Conservation (phyloP, 2,888 invertebrate species). For the Drosophila sordidula region DNA sequence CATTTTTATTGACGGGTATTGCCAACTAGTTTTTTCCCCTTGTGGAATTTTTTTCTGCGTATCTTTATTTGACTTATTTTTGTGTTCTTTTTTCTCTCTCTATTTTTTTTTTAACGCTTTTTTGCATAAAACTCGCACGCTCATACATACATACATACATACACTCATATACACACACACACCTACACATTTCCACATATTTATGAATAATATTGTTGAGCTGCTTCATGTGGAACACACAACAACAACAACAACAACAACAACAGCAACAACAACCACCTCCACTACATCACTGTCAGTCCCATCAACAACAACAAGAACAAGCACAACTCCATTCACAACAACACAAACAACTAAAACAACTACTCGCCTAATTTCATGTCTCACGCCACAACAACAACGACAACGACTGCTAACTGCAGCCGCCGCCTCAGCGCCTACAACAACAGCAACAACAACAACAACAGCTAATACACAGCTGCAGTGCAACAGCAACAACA, state of each 20-base stretch:
- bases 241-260: conserved; percentile 39
- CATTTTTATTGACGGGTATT: conserved; percentile 11
- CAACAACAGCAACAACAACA: conserved; percentile 34
- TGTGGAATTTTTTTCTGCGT: not conserved
- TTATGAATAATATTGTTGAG: conserved; percentile 80
- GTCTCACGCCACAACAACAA: conserved; percentile 55
- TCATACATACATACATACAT: conserved; percentile 1
- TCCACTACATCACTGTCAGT: conserved; percentile 30
- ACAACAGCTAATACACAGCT: conserved; percentile 19
- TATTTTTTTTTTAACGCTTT: conserved; percentile 23
- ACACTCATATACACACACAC: conserved; percentile 1
- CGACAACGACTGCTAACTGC: conserved; percentile 35
- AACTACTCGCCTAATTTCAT: conserved; percentile 70
- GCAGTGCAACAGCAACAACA: conserved; percentile 22
- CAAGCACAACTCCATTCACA: conserved; percentile 16
- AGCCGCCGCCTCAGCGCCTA: conserved; percentile 31
- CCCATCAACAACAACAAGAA: conserved; percentile 29
- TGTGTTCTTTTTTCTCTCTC: not conserved
- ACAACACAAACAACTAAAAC: conserved; percentile 52
- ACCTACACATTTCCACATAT: conserved; percentile 43
- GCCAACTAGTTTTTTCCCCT: conserved; percentile 11
- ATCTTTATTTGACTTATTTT: conserved; percentile 8
- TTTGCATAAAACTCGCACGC: conserved; percentile 9
- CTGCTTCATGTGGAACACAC: conserved; percentile 48
- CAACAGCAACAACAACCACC: conserved; percentile 12